Evolutionary conservation across 2,888 invertebrate species (phyloP).

Genomic region (Agrochola lota): DNA sequence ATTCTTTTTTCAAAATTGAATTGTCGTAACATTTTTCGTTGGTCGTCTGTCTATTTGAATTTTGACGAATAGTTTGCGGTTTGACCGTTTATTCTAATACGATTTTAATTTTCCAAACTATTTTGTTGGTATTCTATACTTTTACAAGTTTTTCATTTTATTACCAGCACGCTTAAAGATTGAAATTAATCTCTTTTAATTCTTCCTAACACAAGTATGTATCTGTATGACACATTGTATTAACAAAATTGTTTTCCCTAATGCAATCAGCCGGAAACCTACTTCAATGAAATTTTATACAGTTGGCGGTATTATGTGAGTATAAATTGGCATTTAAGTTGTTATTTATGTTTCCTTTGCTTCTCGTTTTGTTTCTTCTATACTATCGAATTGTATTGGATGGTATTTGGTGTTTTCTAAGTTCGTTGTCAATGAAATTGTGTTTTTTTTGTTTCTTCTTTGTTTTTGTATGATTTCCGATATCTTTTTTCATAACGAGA

Average conservation of each 20-base stretch:
- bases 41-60: neutral
- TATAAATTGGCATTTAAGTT: conserved; percentile 71
- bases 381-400: conserved; percentile 75
- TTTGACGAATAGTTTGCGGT: too few relatives aligned
- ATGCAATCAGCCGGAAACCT: conserved; percentile 87
- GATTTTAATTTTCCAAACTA: neutral
- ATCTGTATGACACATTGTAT: conserved; percentile 50
- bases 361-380: conserved; percentile 56
- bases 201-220: conserved; percentile 14
- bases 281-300: conserved; percentile 87
- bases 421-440: conserved; percentile 28
- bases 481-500: neutral
- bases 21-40: neutral
- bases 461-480: conserved; percentile 14
- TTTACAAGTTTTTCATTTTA: neutral
- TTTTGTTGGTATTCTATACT: neutral
- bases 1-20: neutral
- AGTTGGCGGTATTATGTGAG: conserved; percentile 88
- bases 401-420: conserved; percentile 63
- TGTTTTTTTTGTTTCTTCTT: conserved; percentile 22
- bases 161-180: conserved; percentile 1
- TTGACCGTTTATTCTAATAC: neutral
- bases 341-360: conserved; percentile 61
- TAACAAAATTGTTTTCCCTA: conserved; percentile 75
- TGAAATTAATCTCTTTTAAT: neutral